Percentiles rank a stretch among this genome's conserved stretches.
phyloP scores from a whole-genome alignment of 2,797 vertebrate species.

The Agapornis canus region DNA sequence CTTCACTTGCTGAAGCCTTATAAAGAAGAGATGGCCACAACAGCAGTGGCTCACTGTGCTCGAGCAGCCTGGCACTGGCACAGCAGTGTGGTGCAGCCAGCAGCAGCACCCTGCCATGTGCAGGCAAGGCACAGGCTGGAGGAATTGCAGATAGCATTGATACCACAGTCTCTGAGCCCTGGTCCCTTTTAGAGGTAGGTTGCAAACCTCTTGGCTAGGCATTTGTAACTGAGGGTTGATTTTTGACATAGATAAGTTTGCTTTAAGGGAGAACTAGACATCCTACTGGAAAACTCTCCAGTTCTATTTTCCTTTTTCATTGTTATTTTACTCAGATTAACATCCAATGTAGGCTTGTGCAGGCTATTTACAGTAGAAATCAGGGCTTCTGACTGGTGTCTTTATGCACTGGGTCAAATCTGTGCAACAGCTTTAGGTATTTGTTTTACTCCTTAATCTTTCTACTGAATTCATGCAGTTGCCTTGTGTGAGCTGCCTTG shows the following conservation, averaged over 20 bases:
- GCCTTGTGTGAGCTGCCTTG: neutral
- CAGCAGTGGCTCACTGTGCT: neutral
- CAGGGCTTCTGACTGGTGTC: neutral
- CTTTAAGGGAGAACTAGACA: neutral
- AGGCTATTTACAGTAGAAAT: neutral
- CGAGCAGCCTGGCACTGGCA: accelerated
- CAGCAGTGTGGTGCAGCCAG: accelerated
- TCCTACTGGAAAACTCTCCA: neutral
- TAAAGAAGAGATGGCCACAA: neutral
- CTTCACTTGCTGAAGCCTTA: neutral
- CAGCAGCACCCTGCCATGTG: neutral
- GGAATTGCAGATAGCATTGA: neutral
- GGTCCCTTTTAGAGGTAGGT: neutral
- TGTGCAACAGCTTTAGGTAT: neutral
- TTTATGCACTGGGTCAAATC: neutral
- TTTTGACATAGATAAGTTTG: neutral
- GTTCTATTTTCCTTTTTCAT: neutral
- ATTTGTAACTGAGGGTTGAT: neutral
- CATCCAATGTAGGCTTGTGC: neutral
- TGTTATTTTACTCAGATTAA: neutral
- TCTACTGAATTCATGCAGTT: neutral
- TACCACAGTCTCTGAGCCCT: neutral
- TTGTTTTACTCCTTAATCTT: neutral
- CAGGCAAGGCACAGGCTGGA: neutral
- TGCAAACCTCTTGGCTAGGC: neutral